phyloP scores from a whole-genome alignment of 2,113 vertebrate species.

The Tiliqua scincoides region DNA sequence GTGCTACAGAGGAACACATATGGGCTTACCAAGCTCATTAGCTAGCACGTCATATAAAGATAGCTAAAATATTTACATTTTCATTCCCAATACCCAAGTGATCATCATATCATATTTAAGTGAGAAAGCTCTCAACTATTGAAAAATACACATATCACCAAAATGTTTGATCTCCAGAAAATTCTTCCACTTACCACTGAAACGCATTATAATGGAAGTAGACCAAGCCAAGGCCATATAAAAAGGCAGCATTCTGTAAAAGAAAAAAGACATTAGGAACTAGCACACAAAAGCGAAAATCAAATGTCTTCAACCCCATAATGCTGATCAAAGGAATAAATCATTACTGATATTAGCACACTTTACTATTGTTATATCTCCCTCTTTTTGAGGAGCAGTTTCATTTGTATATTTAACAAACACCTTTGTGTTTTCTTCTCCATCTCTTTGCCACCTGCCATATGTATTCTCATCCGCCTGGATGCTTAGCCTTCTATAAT shows the following conservation, averaged over 20 bases:
- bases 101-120: neutral
- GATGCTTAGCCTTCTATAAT: too few relatives aligned
- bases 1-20: neutral
- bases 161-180: conserved; percentile 14
- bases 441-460: too few relatives aligned
- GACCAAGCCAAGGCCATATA: conserved; percentile 99
- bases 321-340: neutral
- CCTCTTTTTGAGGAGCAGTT: too few relatives aligned
- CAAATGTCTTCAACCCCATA: neutral
- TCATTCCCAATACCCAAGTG: neutral
- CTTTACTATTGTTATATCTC: too few relatives aligned
- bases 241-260: conserved; percentile 98
- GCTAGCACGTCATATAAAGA: neutral
- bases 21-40: neutral
- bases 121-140: neutral
- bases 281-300: neutral
- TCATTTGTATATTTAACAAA: too few relatives aligned
- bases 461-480: too few relatives aligned
- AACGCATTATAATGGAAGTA: conserved; percentile 99
- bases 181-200: conserved; percentile 92
- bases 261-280: conserved; percentile 62
- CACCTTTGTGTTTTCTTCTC: too few relatives aligned
- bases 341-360: neutral
- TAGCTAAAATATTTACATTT: neutral
- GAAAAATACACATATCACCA: neutral